A percentile compares a stretch with the other conserved stretches of the same genome.
phyloP scores from a whole-genome alignment of 2,797 vertebrate species.

The Macroramphosus scolopax region DNA sequence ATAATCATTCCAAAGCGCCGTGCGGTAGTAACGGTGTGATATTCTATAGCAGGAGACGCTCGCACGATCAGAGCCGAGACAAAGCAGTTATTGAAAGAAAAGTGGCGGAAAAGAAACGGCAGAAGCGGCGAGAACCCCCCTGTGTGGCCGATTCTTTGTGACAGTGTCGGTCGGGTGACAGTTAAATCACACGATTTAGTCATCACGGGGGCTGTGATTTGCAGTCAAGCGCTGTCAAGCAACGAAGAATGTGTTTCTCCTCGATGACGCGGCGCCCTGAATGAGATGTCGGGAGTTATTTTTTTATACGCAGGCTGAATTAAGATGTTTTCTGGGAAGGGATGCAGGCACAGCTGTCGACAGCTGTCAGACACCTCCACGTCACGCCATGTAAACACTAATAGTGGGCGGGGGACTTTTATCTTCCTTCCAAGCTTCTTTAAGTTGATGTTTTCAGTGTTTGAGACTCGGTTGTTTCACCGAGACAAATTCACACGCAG shows the following conservation, averaged over 20 bases:
- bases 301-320: slow-evolving; percentile 35
- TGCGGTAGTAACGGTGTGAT: neutral
- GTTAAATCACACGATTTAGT: slow-evolving; percentile 39
- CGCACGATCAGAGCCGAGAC: too few relatives aligned
- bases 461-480: too few relatives aligned
- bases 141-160: slow-evolving; percentile 20
- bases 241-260: slow-evolving; percentile 34
- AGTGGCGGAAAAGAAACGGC: slow-evolving; percentile 4
- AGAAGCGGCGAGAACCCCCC: slow-evolving; percentile 17
- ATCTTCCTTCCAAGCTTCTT: too few relatives aligned
- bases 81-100: slow-evolving; percentile 17
- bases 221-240: slow-evolving; percentile 42
- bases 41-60: neutral
- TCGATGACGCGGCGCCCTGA: slow-evolving; percentile 34
- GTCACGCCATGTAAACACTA: slow-evolving; percentile 17
- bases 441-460: too few relatives aligned
- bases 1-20: neutral
- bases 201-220: slow-evolving; percentile 23
- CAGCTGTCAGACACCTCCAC: slow-evolving; percentile 21
- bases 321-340: slow-evolving; percentile 21
- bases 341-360: slow-evolving; percentile 23
- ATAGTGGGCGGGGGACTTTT: neutral
- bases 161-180: slow-evolving; percentile 26
- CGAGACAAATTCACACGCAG: too few relatives aligned
- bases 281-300: slow-evolving; percentile 43